Conservation (phyloP, 2,113 vertebrate species). For the Scopus umbretta region DNA sequence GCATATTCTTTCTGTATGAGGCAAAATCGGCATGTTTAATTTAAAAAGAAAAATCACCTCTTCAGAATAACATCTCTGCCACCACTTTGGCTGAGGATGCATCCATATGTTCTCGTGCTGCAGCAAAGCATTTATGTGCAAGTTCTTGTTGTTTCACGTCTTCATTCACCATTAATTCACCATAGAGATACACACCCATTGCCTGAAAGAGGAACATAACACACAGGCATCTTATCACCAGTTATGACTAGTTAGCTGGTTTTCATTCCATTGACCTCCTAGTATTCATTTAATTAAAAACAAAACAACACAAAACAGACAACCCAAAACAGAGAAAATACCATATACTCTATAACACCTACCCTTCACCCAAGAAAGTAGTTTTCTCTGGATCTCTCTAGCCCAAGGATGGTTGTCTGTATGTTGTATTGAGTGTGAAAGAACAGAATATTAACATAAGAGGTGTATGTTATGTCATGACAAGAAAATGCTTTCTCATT, state of each 20-base stretch:
- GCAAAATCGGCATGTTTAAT: background rate
- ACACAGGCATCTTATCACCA: background rate
- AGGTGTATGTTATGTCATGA: background rate
- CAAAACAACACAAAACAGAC: background rate
- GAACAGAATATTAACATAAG: background rate
- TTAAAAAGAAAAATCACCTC: slow-evolving; percentile 68
- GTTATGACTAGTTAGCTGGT: background rate
- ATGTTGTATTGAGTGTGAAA: background rate
- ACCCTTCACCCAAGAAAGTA: accelerated
- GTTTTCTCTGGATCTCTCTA: background rate
- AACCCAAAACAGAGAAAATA: background rate
- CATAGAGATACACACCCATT: slow-evolving; percentile 96
- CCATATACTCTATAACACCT: background rate
- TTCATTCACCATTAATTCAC: slow-evolving; percentile 95
- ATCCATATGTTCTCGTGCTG: slow-evolving; percentile 84
- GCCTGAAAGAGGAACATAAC: slow-evolving; percentile 74
- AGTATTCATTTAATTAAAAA: background rate
- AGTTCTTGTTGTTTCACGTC: slow-evolving; percentile 85
- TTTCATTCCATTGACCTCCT: background rate
- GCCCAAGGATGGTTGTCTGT: background rate
- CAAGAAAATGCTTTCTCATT: background rate
- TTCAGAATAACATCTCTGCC: slow-evolving; percentile 90
- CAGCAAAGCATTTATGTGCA: slow-evolving; percentile 81
- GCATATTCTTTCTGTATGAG: background rate
- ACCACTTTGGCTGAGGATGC: slow-evolving; percentile 81